A percentile compares a stretch with the other conserved stretches of the same genome.
Evolutionary conservation across 2,797 vertebrate genomes (phyloP).

Genomic region (Mus spretus): DNA sequence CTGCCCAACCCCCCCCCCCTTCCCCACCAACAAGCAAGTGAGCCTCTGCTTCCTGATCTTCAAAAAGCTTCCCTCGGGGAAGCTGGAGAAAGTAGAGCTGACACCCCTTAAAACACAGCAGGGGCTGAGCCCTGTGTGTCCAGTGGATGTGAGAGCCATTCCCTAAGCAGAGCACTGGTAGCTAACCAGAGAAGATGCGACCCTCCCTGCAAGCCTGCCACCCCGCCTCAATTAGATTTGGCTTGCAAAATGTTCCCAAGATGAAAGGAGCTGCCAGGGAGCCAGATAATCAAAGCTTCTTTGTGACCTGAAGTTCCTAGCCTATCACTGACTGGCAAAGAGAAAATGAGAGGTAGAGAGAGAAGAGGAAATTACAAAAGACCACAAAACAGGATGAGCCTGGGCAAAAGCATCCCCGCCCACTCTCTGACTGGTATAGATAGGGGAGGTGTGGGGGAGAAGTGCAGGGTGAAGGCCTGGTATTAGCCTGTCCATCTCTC

Average conservation of each 20-base stretch:
- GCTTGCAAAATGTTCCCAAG: slow-evolving; percentile 46
- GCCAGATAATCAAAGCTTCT: slow-evolving; percentile 51
- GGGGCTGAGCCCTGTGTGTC: accelerated
- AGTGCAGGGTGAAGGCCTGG: neutral
- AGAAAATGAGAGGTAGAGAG: neutral
- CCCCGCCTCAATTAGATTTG: neutral
- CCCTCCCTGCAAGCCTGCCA: neutral
- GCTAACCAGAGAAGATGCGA: neutral
- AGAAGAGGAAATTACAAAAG: neutral
- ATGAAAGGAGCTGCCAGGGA: slow-evolving; percentile 64
- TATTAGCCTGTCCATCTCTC: neutral
- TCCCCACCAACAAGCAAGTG: neutral
- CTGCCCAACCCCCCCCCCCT: neutral
- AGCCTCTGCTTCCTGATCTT: neutral
- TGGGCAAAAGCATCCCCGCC: no score
- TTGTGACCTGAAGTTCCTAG: slow-evolving; percentile 31
- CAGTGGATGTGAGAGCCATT: no score
- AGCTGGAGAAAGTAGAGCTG: neutral
- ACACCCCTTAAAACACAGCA: neutral
- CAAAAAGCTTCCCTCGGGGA: neutral
- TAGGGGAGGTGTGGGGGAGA: no score
- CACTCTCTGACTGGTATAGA: neutral
- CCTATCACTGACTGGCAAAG: neutral
- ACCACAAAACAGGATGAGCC: neutral
- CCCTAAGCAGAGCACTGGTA: neutral